Conservation (phyloP, 2,113 vertebrate species). For the Protobothrops flavoviridis region DNA sequence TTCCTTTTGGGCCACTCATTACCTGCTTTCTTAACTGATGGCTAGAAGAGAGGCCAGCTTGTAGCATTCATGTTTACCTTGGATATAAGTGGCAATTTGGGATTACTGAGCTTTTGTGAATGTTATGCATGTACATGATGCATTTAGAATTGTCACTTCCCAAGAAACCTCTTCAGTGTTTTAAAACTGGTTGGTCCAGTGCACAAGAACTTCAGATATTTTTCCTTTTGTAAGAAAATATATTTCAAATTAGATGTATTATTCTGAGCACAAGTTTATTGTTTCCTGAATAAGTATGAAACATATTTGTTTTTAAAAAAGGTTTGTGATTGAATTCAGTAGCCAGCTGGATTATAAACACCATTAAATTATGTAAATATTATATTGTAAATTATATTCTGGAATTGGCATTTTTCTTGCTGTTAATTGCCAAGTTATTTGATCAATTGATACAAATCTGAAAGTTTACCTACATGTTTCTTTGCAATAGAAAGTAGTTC, state of each 20-base stretch:
- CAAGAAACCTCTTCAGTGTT: background rate
- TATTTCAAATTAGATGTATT: background rate
- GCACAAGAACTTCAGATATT: background rate
- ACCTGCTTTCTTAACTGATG: background rate
- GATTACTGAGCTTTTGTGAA: slow-evolving; percentile 20
- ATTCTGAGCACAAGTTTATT: background rate
- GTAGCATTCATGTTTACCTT: background rate
- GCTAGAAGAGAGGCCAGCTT: background rate
- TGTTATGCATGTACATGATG: background rate
- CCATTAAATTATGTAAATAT: background rate
- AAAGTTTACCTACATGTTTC: background rate
- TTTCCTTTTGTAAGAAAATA: background rate
- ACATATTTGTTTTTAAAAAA: background rate
- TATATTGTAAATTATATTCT: background rate
- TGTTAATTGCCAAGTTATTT: background rate
- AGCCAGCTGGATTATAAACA: background rate
- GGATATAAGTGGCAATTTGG: slow-evolving; percentile 12
- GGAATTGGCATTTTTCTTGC: background rate
- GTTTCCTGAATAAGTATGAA: background rate
- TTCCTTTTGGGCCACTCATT: slow-evolving; percentile 26
- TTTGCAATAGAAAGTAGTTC: background rate
- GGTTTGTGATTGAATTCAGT: background rate
- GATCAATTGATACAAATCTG: background rate
- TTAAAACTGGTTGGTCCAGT: background rate
- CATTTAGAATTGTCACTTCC: slow-evolving; percentile 3